Evolutionary conservation across 2,797 vertebrate species (phyloP).

Genomic region (Anabas testudineus): DNA sequence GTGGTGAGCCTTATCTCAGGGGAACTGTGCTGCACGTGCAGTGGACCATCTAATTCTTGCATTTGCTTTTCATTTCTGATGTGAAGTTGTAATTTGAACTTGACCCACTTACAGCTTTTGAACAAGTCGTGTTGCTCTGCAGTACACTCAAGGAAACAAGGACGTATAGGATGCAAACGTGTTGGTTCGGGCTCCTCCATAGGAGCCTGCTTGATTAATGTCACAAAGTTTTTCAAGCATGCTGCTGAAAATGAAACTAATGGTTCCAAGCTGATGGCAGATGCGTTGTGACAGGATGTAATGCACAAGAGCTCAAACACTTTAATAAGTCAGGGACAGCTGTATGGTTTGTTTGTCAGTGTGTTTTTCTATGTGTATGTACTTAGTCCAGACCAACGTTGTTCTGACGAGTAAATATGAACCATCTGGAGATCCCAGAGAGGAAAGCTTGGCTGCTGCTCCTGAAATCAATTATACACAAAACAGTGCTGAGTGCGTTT

Average conservation of each 20-base stretch:
- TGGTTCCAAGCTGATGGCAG: constrained; percentile 59
- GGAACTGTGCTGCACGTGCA: background rate
- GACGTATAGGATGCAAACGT: constrained; percentile 29
- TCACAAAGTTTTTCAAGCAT: constrained; percentile 38
- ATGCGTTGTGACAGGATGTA: constrained; percentile 53
- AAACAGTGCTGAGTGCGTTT: constrained; percentile 36
- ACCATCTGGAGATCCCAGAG: constrained; percentile 70
- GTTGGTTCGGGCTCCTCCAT: background rate
- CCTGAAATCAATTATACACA: constrained; percentile 54
- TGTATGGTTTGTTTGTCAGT: constrained; percentile 8
- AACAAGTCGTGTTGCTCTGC: background rate
- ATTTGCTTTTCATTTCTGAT: constrained; percentile 15
- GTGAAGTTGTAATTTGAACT: constrained; percentile 15
- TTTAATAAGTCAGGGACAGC: constrained; percentile 21
- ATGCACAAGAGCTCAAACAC: constrained; percentile 29
- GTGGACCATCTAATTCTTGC: constrained; percentile 14
- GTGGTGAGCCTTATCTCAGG: constrained; percentile 28
- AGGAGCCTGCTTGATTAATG: constrained; percentile 42
- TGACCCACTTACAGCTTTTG: constrained; percentile 43
- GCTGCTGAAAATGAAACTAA: constrained; percentile 40
- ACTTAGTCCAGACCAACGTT: constrained; percentile 33
- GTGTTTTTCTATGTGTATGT: constrained; percentile 9
- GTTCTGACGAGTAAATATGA: constrained; percentile 64
- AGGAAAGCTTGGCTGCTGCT: constrained; percentile 41
- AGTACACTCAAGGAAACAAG: constrained; percentile 35